Base-by-base conservation (phyloP, 2,888 invertebrate species). In the Synergus japonicus region DNA sequence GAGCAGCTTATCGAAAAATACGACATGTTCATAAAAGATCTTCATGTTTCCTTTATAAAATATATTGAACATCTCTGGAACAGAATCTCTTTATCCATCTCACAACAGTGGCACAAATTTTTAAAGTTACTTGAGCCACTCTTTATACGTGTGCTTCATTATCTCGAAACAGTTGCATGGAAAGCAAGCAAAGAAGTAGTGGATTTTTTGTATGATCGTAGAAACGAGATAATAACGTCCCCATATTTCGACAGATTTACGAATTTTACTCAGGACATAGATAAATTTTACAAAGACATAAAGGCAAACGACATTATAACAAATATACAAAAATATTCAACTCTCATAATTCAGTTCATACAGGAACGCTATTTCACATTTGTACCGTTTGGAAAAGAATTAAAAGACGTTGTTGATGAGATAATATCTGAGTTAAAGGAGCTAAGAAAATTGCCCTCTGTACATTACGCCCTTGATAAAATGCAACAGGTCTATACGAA, bases 201-300 rank as follows among this genome's bases (percentile, higher is more conserved):
- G 93, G 96, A 97, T 88, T 97, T 97, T 91, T 94, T 97, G 85
- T 96, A 97, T 86, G 95, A 96, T 80, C 94, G 96, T 4, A 95
- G 96, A 73, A 96, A 95, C 82, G 97, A 97, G 89, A 92, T 97
- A 82, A 95, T 97, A 0, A 95, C 95, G 76, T 96, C 96, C 0
- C 96, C 96, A 0, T 97, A 97, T 87, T 97, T 97, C 89, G 95
- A 95, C 85, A 95, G 96, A 86, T 95, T 97, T 13, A 94, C 96
- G 1, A 95, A 96, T 80, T 95, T 97, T 85, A 96, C 96, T 0
- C 96, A 96, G 85, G 97, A 97, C 89, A 93, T 97, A 83, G 97
- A 97, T 88, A 93, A 92, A 91, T 93, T 97, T 76, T 97, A 97
- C 90, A 95, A 95, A 79, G 97, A 97, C 87, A 93, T 97, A 9